Base-by-base conservation (phyloP, 2,113 vertebrate genomes). In the Tachycineta bicolor region DNA sequence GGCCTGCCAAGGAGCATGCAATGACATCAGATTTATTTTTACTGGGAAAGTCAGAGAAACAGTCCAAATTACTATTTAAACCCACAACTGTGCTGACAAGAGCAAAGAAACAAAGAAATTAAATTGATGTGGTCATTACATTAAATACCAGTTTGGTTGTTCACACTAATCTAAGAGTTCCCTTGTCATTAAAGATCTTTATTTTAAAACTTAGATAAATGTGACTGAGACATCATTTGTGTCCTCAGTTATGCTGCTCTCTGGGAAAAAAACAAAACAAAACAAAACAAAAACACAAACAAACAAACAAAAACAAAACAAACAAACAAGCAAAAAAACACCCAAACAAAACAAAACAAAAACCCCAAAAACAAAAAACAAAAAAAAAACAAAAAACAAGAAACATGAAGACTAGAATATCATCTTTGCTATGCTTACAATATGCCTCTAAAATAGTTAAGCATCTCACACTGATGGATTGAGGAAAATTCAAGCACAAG, bases 21-120 rank as follows among this genome's bases (percentile, higher is more conserved):
- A 95, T 80, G 89, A 97, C 96, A 97, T 91, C 47, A 89, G 55
- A 95, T 74, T 85, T 53, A 91, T 92, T 94, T 90, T 90, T 95
- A 88, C 69, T 96, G 60, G 88, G 83, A 86, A 94, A 96, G 31
- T 71, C 55, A 77, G 69, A 94, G 78, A 93, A 97, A 92, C 56
- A 88, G 78, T 25, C 78, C 50, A 79, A 96, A 83, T 92, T 96
- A 84, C 73, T 75, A 82, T 92, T 96, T 94, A 87, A 97, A 96
- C 53, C 71, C 83, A 88, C 64, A 81, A 84, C 83, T 95, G 91
- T 96, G 92, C 90, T 94, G 81, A 87, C 63, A 94, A 92, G 58
- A 96, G 93, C 83, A 68, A 91, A 96, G 52, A 92, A 91, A 93
- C 49, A 96, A 89, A 76, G 92, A 93, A 95, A 93, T 69, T 77